Evolutionary conservation across 2,797 vertebrate genomes (phyloP), one percentile per base, ranked within the genome.

Genomic region (Eospalax fontanierii): DNA sequence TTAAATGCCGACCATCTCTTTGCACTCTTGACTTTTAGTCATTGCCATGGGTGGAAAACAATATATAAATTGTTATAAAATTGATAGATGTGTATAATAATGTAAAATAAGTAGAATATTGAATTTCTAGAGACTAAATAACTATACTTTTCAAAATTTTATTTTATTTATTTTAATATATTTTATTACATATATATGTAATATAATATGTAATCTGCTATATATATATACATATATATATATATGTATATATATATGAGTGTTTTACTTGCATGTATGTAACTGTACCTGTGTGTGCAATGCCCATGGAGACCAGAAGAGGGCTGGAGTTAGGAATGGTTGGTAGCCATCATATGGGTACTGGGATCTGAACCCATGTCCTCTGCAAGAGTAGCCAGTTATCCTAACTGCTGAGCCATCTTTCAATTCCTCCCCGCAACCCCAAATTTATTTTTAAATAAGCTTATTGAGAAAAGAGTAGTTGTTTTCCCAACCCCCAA

Each of bases 41-140:
- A 84, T 57, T 91, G 57, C 30, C 59, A 66, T 61, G 80, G 50
- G 28, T 86, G 18, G 73, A 93, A 94, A 88, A 30, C 4, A 85
- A 1, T 63, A 59, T 68, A 66, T 80, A 65, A 90, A 79, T 26
- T 82, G 19, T 70, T 92, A 50, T 30, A 66, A 89, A 91, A 54
- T 40, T 70, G 28, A 84, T 22, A 63, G 70, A 12, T 18, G 50
- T 16, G 50, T 1, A 50, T 76, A 40, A 26, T 68, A 79, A 40
- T 40, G 4, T 24, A 82, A 71, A 40, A 0, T 90, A 43, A 74
- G 63, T 93, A 68, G 43, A 94, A 59, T 90, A 30, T 78, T 83
- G 76, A 90, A 78, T 94, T 87, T 3, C 21, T 2, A 66, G 46
- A 61, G 70, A 43, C 33, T 71, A 30, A 57, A 1, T 63, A 82